Base-by-base conservation (phyloP, 2,797 vertebrate genomes). In the Anabas testudineus region DNA sequence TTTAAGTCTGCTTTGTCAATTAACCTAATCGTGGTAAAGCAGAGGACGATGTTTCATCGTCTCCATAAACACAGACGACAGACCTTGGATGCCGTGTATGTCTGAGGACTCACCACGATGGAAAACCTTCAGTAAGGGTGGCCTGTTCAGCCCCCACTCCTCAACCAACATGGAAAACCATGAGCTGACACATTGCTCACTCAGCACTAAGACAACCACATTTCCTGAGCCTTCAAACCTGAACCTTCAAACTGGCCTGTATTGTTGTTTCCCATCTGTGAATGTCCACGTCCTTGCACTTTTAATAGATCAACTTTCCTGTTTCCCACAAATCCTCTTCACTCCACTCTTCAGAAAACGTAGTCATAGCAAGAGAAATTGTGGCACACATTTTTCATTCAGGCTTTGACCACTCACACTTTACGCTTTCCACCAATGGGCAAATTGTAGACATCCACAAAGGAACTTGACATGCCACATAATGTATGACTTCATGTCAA, bases 81-180 rank as follows among this genome's bases (percentile, higher is more conserved):
- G 86, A 79, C 79, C 69, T 78, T 89, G 88, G 86, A 88, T 73
- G 81, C 82, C 43, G 43, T 53, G 64, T 77, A 66, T 21, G 88
- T 90, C 87, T 91, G 82, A 88, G 62, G 85, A 85, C 86, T 90
- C 83, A 85, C 90, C 91, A 53, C 86, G 55, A 89, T 93, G 91
- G 92, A 93, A 93, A 92, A 90, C 68, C 89, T 74, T 88, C 82
- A 78, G 84, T 63, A 56, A 93, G 88, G 82, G 85, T 88, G 84
- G 90, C 82, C 84, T 75, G 56, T 75, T 66, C 78, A 68, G 75
- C 80, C 84, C 85, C 87, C 74, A 67, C 74, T 82, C 80, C 57
- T 77, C 81, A 82, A 89, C 89, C 87, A 77, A 88, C 86, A 91
- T 91, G 91, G 91, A 92, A 93, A 93, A 88, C 85, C 78, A 76